Percentiles rank a stretch among this genome's conserved stretches.
Evolutionary conservation across 2,888 invertebrate species (phyloP).

Genomic region (Cantharis nigra): DNA sequence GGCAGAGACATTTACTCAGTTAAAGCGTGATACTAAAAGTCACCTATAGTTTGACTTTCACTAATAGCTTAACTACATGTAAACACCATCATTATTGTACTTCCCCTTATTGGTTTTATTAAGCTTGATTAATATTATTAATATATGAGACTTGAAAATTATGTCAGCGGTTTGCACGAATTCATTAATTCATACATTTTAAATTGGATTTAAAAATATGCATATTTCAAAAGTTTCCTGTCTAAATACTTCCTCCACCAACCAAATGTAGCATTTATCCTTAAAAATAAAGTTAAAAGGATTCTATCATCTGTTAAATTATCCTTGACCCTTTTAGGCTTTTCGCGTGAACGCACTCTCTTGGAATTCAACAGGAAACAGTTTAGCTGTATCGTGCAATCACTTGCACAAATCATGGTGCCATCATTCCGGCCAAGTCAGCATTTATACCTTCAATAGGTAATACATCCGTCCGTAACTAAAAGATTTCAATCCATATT

Average conservation of each 20-base stretch:
- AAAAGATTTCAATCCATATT: constrained; percentile 3
- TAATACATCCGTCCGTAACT: constrained; percentile 16
- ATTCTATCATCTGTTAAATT: not conserved
- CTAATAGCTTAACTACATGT: not conserved
- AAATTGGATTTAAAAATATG: too few species aligned
- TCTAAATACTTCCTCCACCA: too few species aligned
- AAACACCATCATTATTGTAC: not conserved
- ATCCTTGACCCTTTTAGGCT: constrained; percentile 15
- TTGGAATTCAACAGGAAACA: constrained; percentile 54
- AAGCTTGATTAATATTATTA: not conserved
- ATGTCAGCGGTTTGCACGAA: too few species aligned
- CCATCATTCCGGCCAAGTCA: constrained; percentile 49
- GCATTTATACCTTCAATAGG: constrained; percentile 49
- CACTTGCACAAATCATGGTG: constrained; percentile 54
- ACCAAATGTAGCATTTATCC: too few species aligned
- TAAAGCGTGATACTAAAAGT: not conserved
- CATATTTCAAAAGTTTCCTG: too few species aligned
- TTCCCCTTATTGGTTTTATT: not conserved
- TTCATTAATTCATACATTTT: too few species aligned
- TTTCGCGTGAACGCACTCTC: constrained; percentile 43
- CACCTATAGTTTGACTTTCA: not conserved
- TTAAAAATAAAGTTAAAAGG: too few species aligned
- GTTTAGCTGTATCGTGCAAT: constrained; percentile 48
- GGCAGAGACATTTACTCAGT: not conserved
- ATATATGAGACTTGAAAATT: not conserved